These are phyloP conservation scores for Mus minutoides DNA, from an alignment of 2,797 vertebrate genomes.

Conservation along the genomic window DNA sequence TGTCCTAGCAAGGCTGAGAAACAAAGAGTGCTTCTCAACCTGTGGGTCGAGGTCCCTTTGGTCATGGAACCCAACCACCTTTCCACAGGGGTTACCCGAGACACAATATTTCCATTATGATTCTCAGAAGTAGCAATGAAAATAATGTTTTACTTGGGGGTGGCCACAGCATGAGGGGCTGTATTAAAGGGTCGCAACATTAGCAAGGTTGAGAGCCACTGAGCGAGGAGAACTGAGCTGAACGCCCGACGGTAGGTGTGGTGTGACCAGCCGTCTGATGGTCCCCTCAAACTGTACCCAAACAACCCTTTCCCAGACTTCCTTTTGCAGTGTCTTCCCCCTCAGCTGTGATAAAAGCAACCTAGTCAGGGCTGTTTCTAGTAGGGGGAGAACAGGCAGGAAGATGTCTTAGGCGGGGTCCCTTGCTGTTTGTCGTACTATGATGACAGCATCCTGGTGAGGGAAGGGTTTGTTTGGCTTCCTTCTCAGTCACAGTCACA, in stretches of 20 bases:
- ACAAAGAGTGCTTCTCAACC: not conserved
- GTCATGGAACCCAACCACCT: not conserved
- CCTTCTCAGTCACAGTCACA: not conserved
- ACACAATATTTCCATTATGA: not conserved
- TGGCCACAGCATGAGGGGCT: not conserved
- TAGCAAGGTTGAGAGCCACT: not conserved
- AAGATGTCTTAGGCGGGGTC: not conserved
- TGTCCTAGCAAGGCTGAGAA: not conserved
- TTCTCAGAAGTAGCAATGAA: not conserved
- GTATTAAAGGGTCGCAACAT: not conserved
- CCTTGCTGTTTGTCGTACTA: not conserved
- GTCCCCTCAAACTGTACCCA: not conserved
- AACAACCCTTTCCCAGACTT: not conserved
- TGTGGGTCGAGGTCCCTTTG: not conserved
- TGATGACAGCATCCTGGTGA: no score
- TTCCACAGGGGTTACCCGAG: not conserved
- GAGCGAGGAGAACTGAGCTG: not conserved
- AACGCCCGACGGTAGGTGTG: no score
- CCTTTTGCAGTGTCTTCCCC: not conserved
- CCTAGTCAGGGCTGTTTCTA: not conserved
- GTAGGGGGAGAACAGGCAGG: no score
- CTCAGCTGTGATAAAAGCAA: not conserved
- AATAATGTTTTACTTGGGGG: not conserved
- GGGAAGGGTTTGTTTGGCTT: not conserved
- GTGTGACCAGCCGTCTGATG: not conserved